Evolutionary conservation across 2,888 invertebrate genomes (phyloP).

Genomic region (Balanococcus diminutus): DNA sequence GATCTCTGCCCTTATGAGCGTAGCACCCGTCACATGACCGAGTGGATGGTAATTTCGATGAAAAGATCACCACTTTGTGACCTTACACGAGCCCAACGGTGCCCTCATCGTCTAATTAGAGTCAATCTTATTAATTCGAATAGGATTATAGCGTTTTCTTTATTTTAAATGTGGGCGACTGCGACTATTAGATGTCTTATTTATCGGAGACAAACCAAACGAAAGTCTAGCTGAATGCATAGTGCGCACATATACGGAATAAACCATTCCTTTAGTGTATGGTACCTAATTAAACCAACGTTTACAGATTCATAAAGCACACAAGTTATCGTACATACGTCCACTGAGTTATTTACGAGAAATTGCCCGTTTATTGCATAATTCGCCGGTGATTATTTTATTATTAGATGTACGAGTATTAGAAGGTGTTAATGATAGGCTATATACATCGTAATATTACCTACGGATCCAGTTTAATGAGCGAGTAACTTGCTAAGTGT

Average conservation of each 20-base stretch:
- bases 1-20: slow-evolving; percentile 49
- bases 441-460: not conserved
- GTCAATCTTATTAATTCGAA: slow-evolving; percentile 25
- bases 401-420: not conserved
- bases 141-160: slow-evolving; percentile 38
- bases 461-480: slow-evolving; percentile 1
- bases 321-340: not conserved
- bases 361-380: not conserved
- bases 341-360: not conserved
- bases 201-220: not conserved
- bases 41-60: slow-evolving; percentile 22
- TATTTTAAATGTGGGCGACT: not conserved
- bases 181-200: slow-evolving; percentile 12
- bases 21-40: slow-evolving; percentile 43
- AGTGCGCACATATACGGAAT: not conserved
- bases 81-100: slow-evolving; percentile 23
- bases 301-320: not conserved
- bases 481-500: not conserved
- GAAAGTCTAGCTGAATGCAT: not conserved
- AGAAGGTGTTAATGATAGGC: slow-evolving; percentile 25
- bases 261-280: not conserved
- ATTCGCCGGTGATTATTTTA: slow-evolving; percentile 1
- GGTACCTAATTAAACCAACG: not conserved
- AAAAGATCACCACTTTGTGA: slow-evolving; percentile 5
- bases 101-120: slow-evolving; percentile 32